Evolutionary conservation across 2,888 invertebrate genomes (phyloP).

Genomic region (Xylota sylvarum): DNA sequence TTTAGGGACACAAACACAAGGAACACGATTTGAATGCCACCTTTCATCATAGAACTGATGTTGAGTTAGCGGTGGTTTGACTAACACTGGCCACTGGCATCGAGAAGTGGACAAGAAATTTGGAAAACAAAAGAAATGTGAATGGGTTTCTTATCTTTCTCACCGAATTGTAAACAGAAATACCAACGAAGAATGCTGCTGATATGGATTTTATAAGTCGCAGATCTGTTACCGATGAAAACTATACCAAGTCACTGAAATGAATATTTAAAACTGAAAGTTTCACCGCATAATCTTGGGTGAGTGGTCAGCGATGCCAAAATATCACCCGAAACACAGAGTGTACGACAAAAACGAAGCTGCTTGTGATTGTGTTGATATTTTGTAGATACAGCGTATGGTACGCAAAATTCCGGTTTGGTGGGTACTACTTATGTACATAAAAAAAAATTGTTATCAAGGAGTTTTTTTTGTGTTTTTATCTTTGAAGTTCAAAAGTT

Average conservation of each 20-base stretch:
- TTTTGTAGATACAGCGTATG: too few species aligned
- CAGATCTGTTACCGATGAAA: background rate
- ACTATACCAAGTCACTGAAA: background rate
- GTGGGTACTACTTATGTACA: slow-evolving; percentile 7
- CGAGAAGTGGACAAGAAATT: background rate
- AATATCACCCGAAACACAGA: slow-evolving; percentile 25
- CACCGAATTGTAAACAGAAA: slow-evolving; percentile 3
- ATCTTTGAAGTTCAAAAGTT: background rate
- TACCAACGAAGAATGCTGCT: background rate
- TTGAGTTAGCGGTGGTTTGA: slow-evolving; percentile 13
- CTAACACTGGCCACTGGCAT: slow-evolving; percentile 41
- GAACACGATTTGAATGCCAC: slow-evolving; percentile 13
- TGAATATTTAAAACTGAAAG: slow-evolving; percentile 1
- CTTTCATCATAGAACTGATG: slow-evolving; percentile 34
- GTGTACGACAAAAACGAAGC: slow-evolving; percentile 6
- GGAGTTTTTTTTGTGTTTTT: slow-evolving; percentile 2
- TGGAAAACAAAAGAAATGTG: background rate
- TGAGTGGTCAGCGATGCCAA: background rate
- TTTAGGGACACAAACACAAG: background rate
- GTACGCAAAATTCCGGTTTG: slow-evolving; percentile 43
- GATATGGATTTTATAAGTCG: background rate
- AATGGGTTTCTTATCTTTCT: slow-evolving; percentile 38
- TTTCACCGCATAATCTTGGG: background rate
- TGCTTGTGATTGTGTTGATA: slow-evolving; percentile 1
- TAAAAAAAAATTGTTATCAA: background rate